Evolutionary conservation across 2,113 vertebrate genomes (phyloP), one percentile per base, ranked within the genome.

Genomic region (Otus sunia): DNA sequence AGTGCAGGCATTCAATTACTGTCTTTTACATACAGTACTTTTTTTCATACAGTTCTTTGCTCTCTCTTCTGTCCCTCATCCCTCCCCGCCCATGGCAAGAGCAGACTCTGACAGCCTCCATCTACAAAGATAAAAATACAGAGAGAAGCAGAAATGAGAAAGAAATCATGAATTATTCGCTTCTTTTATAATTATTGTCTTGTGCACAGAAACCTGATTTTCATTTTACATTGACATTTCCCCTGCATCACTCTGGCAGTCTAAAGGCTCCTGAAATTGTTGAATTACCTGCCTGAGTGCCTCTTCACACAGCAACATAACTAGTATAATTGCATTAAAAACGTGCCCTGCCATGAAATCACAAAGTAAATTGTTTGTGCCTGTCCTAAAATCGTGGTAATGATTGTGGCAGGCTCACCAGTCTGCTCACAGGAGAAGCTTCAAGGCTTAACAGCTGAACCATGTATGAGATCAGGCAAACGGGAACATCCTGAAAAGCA

Each of bases 231-330:
- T 3, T 26, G 56, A n/a, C 27, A 41, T 77, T 41, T 83, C 18
- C 14, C 10, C 49, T 56, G 30, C 45, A 66, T n/a, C 25, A 8
- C 47, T 72, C 20, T 37, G 63, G 22, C 19, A n/a, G 45, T 5
- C 22, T 29, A 30, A 52, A 55, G 26, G 29, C 2, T 60, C 36
- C 19, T 23, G n/a, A 64, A 67, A 49, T 7, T 13, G 2, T 49
- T 66, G 29, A 22, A 1, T 63, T 59, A 50, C 60, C 11, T 55
- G 20, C 7, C 30, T 0, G 0, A 43, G 25, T 26, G 10, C 22
- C 15, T 34, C 32, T 63, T 87, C 68, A 63, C 27, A n/a, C 39
- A 68, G 32, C 27, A 49, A 39, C 26, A 4, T 23, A 79, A 39
- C 10, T 36, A 39, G 34, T 39, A 32, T 12, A 78, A 34, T 5